Evolutionary conservation across 1,140 invertebrate species (phyloP), one percentile per base, ranked within the genome.

Genomic region (Euborellia annulipes): DNA sequence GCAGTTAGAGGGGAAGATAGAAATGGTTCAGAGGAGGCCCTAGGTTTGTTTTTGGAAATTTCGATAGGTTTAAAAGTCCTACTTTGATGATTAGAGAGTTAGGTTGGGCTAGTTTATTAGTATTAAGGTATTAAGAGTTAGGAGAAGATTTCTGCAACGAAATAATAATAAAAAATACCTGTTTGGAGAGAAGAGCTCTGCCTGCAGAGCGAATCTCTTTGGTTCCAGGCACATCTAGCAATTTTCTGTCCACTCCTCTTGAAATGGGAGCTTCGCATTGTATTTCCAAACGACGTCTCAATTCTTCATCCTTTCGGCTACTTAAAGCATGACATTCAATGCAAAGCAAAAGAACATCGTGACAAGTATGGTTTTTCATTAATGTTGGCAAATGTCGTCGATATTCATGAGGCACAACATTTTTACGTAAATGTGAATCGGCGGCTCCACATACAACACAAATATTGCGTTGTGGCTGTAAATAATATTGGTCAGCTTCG

Each of bases 361-460:
- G 85, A 1, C 82, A 87, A 20, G 78, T 75, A 61, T 88, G 85
- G 6, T 82, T 75, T 58, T 89, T 88, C 74, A 88, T 76, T 36
- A 18, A 20, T 72, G 76, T 60, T 20, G 85, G 85, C 56, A 89
- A 87, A 59, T 80, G 74, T 65, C 79, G 86, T 42, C 85, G 72
- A 58, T 89, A 90, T 63, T 90, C 85, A 46, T 78, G 71, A 0
- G 86, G 85, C 32, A 91, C 79, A 23, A 91, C 72, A 53, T 83
- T 84, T 59, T 89, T 89, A 2, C 81, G 65, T 27, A 84, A 75
- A 52, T 79, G 85, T 0, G 75, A 74, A 38, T 86, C 72, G 0
- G 59, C 60, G 3, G 60, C 55, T 2, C 85, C 85, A 62, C 85
- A 91, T 0, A 88, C 85, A 4, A 88, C 85, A 57, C 86, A 91